A percentile compares a stretch with the other conserved stretches of the same genome.
Evolutionary conservation across 2,113 vertebrate genomes (phyloP).

Genomic region (Eurystomus gularis): DNA sequence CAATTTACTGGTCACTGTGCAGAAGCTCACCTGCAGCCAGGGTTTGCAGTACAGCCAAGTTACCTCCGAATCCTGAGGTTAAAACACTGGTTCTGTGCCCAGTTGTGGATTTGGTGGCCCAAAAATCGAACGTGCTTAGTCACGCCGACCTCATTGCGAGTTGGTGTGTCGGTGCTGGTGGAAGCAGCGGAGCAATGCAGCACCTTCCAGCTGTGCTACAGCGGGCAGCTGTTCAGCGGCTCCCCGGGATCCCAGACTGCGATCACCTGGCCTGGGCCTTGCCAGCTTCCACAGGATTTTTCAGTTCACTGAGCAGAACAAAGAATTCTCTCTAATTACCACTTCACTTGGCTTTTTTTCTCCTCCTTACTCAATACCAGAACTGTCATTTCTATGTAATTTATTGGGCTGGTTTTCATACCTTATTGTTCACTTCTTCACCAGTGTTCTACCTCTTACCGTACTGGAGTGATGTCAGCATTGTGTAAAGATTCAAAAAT

Average conservation of each 20-base stretch:
- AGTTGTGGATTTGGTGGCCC: neutral
- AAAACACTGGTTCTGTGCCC: neutral
- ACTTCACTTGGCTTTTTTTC: neutral
- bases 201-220: neutral
- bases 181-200: neutral
- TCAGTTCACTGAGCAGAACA: neutral
- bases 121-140: neutral
- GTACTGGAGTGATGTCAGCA: neutral
- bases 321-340: neutral
- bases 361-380: neutral
- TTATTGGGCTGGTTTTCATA: slow-evolving; percentile 21
- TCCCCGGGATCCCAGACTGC: neutral
- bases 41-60: neutral
- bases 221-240: neutral
- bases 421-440: neutral
- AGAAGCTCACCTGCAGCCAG: neutral
- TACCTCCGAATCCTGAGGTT: neutral
- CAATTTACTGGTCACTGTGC: neutral
- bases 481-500: neutral
- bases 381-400: neutral
- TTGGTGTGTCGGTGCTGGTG: too few relatives aligned
- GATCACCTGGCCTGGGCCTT: fast-evolving
- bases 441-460: neutral
- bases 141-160: neutral
- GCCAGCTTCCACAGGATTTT: neutral